phyloP scores from a whole-genome alignment of 2,888 invertebrate genomes.

The Conops quadrifasciatus region DNA sequence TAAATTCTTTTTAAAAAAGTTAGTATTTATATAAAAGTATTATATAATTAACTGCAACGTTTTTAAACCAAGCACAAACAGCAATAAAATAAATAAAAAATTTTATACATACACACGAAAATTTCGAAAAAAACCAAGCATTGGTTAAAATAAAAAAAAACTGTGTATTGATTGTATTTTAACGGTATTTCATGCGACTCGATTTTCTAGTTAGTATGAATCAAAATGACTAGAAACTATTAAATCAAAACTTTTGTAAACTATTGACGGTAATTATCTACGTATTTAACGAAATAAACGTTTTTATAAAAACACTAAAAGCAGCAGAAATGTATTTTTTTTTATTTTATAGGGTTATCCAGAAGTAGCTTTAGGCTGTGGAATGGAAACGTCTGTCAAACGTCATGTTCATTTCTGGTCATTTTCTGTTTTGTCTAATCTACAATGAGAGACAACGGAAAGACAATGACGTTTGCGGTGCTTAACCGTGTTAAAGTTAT shows the following conservation, averaged over 20 bases:
- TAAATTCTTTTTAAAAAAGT: background rate
- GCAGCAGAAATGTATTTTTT: background rate
- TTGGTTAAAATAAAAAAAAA: background rate
- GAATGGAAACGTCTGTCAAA: too few species aligned
- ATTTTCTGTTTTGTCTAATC: too few species aligned
- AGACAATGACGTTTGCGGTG: too few species aligned
- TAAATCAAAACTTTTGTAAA: constrained; percentile 23
- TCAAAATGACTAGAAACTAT: background rate
- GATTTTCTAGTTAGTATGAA: constrained; percentile 22
- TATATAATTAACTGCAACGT: too few species aligned
- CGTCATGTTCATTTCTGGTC: too few species aligned
- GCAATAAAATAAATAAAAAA: background rate
- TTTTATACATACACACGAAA: background rate
- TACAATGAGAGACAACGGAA: too few species aligned
- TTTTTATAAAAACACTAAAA: constrained; percentile 34
- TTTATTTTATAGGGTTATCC: background rate
- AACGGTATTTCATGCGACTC: constrained; percentile 18
- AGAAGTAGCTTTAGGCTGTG: too few species aligned
- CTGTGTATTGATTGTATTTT: constrained; percentile 12
- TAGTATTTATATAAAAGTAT: background rate
- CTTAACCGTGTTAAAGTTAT: too few species aligned
- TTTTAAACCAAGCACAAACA: background rate
- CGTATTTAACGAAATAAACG: constrained; percentile 33
- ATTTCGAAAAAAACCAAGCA: background rate
- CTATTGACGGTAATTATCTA: background rate